Percentiles rank a stretch among this genome's conserved stretches.
Evolutionary conservation across 2,797 vertebrate genomes (phyloP).

Genomic region (Pipistrellus nathusii): DNA sequence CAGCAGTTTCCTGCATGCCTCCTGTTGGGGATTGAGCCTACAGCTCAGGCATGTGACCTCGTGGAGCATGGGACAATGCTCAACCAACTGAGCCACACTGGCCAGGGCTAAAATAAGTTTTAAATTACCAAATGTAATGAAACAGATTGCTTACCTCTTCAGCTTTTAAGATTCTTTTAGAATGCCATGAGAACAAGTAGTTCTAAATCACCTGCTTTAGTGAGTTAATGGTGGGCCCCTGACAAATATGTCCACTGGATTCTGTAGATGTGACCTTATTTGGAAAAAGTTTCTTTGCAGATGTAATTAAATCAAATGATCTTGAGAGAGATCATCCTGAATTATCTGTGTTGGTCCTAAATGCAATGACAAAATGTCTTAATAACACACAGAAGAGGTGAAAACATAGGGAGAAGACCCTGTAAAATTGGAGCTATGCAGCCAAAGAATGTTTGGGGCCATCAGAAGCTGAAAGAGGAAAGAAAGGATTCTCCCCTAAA

Average conservation of each 20-base stretch:
- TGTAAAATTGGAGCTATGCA: not conserved
- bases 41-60: not conserved
- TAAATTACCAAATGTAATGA: not conserved
- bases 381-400: not conserved
- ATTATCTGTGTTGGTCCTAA: not conserved
- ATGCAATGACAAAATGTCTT: not conserved
- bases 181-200: not conserved
- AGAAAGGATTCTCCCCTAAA: not conserved
- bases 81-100: not conserved
- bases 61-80: not conserved
- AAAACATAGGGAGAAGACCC: not conserved
- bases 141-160: not conserved
- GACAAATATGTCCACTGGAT: not conserved
- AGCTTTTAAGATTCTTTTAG: constrained; percentile 7
- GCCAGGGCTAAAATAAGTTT: not conserved
- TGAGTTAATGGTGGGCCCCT: not conserved
- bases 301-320: not conserved
- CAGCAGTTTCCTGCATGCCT: not conserved
- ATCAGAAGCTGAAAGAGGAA: not conserved
- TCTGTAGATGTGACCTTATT: not conserved
- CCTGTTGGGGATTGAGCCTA: not conserved
- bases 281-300: not conserved
- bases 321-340: not conserved
- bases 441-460: not conserved
- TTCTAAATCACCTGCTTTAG: not conserved